Conservation (phyloP, 2,888 invertebrate genomes). For the Acanthosepion lycidas region DNA sequence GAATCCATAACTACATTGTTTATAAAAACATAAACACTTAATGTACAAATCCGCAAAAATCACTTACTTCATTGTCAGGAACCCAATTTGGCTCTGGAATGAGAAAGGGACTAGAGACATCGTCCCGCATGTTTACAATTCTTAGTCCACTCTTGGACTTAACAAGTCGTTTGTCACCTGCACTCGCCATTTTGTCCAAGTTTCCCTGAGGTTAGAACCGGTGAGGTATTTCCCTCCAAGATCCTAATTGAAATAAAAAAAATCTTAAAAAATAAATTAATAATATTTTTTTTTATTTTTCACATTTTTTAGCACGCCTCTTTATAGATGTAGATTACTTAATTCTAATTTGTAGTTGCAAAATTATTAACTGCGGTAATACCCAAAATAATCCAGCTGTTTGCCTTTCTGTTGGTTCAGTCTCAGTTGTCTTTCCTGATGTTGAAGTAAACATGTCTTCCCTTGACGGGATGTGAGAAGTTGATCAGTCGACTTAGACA, state of each 20-base stretch:
- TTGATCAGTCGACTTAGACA: background rate
- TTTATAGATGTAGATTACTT: background rate
- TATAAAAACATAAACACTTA: background rate
- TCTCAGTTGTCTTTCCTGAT: background rate
- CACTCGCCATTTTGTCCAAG: constrained; percentile 61
- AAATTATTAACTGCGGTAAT: background rate
- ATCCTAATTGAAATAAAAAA: background rate
- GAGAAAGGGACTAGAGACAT: constrained; percentile 75
- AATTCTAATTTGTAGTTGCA: background rate
- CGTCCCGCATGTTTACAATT: constrained; percentile 74
- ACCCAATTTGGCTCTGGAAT: constrained; percentile 76
- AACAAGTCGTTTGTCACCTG: constrained; percentile 71
- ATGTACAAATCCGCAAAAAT: background rate
- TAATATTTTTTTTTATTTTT: background rate
- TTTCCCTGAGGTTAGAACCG: background rate
- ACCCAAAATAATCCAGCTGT: background rate
- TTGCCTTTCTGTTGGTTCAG: background rate
- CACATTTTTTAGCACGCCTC: background rate
- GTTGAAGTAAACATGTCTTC: background rate
- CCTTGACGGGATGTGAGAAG: background rate
- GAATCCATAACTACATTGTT: background rate
- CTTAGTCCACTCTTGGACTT: constrained; percentile 76
- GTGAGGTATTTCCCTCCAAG: background rate
- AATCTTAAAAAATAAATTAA: background rate
- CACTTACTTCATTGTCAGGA: constrained; percentile 75